Evolutionary conservation across 2,888 invertebrate species (phyloP), one percentile per base, ranked within the genome.

Genomic region (Drosophila imparisetae): DNA sequence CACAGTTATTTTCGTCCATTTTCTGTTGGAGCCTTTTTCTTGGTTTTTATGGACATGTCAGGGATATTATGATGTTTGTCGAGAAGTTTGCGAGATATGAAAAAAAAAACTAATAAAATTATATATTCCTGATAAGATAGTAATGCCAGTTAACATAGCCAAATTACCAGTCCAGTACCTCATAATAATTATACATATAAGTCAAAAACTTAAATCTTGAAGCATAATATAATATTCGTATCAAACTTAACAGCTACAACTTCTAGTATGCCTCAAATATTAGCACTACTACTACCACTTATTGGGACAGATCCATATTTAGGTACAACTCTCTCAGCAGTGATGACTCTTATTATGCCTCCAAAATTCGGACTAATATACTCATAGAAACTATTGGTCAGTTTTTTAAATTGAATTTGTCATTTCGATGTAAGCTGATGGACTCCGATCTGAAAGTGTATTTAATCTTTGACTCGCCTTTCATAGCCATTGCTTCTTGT

Each of bases 1-100:
- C 50, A 48, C 62, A 61, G 40, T 45, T 57, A 11, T 36, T 40
- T 63, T 42, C 29, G 30, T 21, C 4, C 40, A 5, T 32, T 64
- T 49, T 34, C 36, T 0, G 21, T 10, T 34, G 18, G 27, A 3
- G 7, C 24, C 45, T 24, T 27, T 36, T 7, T 3, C 11, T 11
- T 36, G 6, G 52, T 61, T 52, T 24, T 29, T 24, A 15, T 15
- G 4, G 15, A 2, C 24, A 13, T 15, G 45, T 1, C 15, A 24
- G 0, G 2, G 24, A 24, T 24, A 45, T 45, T 45, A 1, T 24
- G 21, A 15, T 21, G 7, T 15, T 13, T 24, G 7, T 7, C 7
- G 4, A 4, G 1, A 8, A 24, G 24, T 1, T 13, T 24, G 21
- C 24, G 45, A 24, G 4, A 15, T 45, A 15, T 7, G 4, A 45